Evolutionary conservation across 2,888 invertebrate genomes (phyloP), one percentile per base, ranked within the genome.

Genomic region (Bellardia bayeri): DNA sequence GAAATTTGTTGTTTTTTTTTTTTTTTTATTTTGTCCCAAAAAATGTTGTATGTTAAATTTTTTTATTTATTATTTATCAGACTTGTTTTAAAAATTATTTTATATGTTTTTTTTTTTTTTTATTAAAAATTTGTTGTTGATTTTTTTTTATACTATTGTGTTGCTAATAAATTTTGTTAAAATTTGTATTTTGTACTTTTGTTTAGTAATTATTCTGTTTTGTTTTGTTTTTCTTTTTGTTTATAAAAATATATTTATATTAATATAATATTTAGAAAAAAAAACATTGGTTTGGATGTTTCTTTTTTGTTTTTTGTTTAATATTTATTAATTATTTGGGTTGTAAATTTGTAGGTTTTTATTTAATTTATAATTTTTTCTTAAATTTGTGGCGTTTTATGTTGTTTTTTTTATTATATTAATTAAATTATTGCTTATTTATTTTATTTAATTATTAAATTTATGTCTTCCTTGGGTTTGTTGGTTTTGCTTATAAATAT

Each of bases 381-480:
- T 87, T 89, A 88, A 86, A 86, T 89, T 90, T 89, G 81, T 86
- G 75, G 56, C 74, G 74, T 79, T 85, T 83, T 76, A 51, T 80
- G 49, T 69, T 83, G 42, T 68, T 80, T 72, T 66, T 63, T 84
- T 82, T 80, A 58, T 82, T 85, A 79, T 85, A 89, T 88, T 88
- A 78, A 45, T 68, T 83, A 89, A 89, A 86, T 83, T 86, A 85
- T 87, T 83, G 87, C 81, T 88, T 85, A 69, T 68, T 75, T 64
- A 72, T 72, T 49, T 58, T 71, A 11, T 86, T 74, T 58, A 56
- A 54, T 69, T 64, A 37, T 89, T 87, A 68, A 86, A 80, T 37
- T 69, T 78, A 80, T 88, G 91, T 92, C 92, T 92, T 92, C 92
- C 91, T 91, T 91, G 91, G 91, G 92, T 92, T 93, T 92, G 91